Evolutionary conservation across 2,888 invertebrate genomes (phyloP), one percentile per base, ranked within the genome.

Genomic region (Nemotelus nigrinus): DNA sequence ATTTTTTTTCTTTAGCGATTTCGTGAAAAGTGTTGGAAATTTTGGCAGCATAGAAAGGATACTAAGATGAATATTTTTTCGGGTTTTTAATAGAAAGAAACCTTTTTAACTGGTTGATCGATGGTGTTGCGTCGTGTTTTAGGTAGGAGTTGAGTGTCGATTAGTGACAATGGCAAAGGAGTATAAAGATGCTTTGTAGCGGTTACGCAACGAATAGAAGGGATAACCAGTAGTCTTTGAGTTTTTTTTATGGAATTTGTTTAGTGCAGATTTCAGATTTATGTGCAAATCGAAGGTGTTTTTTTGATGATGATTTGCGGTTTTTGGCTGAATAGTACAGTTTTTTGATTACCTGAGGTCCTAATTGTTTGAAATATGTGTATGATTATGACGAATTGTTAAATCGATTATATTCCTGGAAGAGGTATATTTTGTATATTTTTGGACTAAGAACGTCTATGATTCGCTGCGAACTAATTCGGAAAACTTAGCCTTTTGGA

Each of bases 231-330:
- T 43, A 53, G 10, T 70, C 5, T 10, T 48, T 43, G 55, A 10
- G 8, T 39, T n/a, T 70, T 70, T 53, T 70, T 70, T 70, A 53
- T 53, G 25, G 53, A 70, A 70, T 70, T 70, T 70, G 70, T 53
- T 55, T 70, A 70, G 53, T 70, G 70, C 70, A 53, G 55, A 70
- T 70, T 55, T 70, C 7, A 10, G 55, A 41, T 2, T 48, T n/a
- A n/a, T 57, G 57, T 25, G 10, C 10, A 57, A n/a, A 57, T 57
- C 25, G 53, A 7, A 57, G 57, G 5, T 4, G 3, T 57, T 57
- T 57, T 4, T 5, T 57, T 10, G 10, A 25, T 57, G 25, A 10
- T 57, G 57, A 4, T 50, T 10, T 57, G 57, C 25, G 57, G 57
- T 57, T 57, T 57, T 57, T n/a, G 57, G 8, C 4, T 10, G 10